Evolutionary conservation across 2,888 invertebrate genomes (phyloP), one percentile per base, ranked within the genome.

Genomic region (Lucinisca nassula): DNA sequence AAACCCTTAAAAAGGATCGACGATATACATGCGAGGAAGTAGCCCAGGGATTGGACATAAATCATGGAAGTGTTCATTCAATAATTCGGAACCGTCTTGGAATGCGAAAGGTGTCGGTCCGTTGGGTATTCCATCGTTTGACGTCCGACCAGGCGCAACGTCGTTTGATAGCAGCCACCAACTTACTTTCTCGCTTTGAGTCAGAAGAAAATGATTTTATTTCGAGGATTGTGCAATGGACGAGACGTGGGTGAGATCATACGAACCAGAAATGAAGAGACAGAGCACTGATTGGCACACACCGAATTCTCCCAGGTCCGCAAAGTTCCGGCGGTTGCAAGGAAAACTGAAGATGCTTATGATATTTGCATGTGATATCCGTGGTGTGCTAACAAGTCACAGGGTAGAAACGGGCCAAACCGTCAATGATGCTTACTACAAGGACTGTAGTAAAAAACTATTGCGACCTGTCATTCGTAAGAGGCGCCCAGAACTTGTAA

Each of bases 311-410:
- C 30, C 67, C 14, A 67, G 67, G 27, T 30, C 27, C 12, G 67
- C 67, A 67, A 67, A 67, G 27, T 27, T 67, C n/a, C 67, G 67
- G 32, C 67, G 14, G 17, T 6, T 17, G 6, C 67, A 6, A 67
- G 67, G 37, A 21, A 58, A 58, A 49, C 6, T 58, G 21, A 17
- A 67, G 67, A 67, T 67, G 30, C 67, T 32, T n/a, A 67, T 67
- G 10, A 67, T 67, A 67, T 67, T 67, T 67, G 67, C 67, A 10
- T 27, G 27, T 67, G 67, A 67, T 67, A 67, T 27, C 30, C 61
- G 30, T 21, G 61, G 61, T 27, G 6, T 58, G 6, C 61, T 58
- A 6, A 58, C 61, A 58, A 67, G 67, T n/a, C 67, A 67, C 27
- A 67, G 32, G 67, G 67, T 67, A 14, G 32, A 32, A n/a, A 58